Base-by-base conservation (phyloP, 1,140 invertebrate genomes). In the Anastrepha obliqua region DNA sequence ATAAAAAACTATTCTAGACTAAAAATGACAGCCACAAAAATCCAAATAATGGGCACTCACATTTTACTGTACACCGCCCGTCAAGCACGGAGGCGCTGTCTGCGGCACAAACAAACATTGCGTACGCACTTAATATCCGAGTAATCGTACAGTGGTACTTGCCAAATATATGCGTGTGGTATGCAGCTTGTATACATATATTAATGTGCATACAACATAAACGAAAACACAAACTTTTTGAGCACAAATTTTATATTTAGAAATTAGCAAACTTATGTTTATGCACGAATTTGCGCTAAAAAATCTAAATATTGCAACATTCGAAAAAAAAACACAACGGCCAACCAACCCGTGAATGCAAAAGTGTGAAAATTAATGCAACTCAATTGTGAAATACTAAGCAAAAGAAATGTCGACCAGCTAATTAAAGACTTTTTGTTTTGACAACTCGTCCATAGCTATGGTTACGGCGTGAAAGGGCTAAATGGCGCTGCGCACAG, bases 231-330 rank as follows among this genome's bases (percentile, higher is more conserved):
- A 55, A 81, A 81, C 70, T 58, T 81, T 81, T 81, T 81, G 74
- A 55, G 74, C 74, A 81, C 74, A 81, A 81, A 81, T 81, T 81
- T 81, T 51, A 81, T 81, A 81, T 81, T 81, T 81, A 81, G 74
- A 81, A 81, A 81, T 81, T 81, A 81, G 74, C 74, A 81, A 81
- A 81, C 74, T 81, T 81, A 81, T 81, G 74, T 81, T 81, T 81
- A 81, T 81, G 74, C 74, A 81, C 47, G 7, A 55, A 81, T 51
- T 81, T 81, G 74, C 9, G 74, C 74, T 81, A 55, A 81, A 81
- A 81, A 81, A 51, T 55, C n/a, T 20, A 81, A 11, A 81, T 62
- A 81, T 81, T 9, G 17, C n/a, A 0, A 81, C 51, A 81, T 51
- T 29, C 7, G 8, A 42, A 6, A 15, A 51, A 44, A 47, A 7